phyloP scores from a whole-genome alignment of 2,888 invertebrate genomes.

The Pollenia griseotomentosa region DNA sequence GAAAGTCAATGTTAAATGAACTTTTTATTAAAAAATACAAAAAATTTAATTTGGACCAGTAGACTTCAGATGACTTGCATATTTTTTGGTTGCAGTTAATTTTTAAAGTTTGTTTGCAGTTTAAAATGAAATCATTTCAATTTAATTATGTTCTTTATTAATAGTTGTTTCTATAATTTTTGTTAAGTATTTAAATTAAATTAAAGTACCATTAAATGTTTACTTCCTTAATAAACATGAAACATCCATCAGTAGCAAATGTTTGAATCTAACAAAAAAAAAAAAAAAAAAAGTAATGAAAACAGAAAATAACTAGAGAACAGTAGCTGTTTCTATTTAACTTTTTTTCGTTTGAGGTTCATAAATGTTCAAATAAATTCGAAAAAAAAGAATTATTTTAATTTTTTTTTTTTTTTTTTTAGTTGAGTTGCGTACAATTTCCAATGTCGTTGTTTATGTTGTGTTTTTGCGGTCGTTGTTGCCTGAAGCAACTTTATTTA shows the following conservation, averaged over 20 bases:
- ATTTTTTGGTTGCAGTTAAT: conserved; percentile 2
- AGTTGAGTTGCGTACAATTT: conserved; percentile 46
- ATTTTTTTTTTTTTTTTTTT: conserved; percentile 62
- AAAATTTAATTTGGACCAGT: not conserved
- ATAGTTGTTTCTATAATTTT: not conserved
- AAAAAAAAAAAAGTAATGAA: not conserved
- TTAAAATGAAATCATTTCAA: conserved; percentile 2
- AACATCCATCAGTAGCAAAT: conserved; percentile 25
- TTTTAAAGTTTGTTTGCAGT: not conserved
- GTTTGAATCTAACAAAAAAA: not conserved
- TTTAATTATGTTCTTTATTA: conserved; percentile 28
- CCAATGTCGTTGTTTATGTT: conserved; percentile 37
- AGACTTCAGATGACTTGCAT: conserved; percentile 41
- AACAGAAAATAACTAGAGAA: conserved; percentile 1
- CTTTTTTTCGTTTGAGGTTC: conserved; percentile 32
- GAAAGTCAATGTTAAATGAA: conserved; percentile 7
- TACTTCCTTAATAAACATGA: conserved; percentile 58
- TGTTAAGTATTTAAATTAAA: conserved; percentile 1
- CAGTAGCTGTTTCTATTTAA: conserved; percentile 30
- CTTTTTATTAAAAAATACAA: not conserved
- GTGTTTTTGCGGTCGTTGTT: not conserved
- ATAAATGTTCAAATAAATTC: not conserved
- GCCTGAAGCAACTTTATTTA: conserved; percentile 30
- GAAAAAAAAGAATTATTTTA: conserved; percentile 32
- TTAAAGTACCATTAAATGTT: conserved; percentile 62